Evolutionary conservation across 1,140 invertebrate species (phyloP), one percentile per base, ranked within the genome.

Genomic region (Drosophila pseudoobscura): DNA sequence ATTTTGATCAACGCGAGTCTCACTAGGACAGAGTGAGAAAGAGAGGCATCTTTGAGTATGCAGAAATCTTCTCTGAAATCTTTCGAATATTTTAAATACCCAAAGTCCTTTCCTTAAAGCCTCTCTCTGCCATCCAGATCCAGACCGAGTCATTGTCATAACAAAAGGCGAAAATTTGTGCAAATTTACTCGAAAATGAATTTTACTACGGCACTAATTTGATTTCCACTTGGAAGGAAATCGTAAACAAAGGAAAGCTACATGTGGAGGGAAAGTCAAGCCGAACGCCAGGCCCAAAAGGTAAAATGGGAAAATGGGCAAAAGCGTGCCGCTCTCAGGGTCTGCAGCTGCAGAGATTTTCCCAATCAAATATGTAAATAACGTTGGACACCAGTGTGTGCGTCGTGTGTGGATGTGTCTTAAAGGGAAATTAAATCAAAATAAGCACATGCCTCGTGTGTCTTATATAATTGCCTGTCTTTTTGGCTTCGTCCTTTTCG

Each of bases 291-390:
- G 63, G 29, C 29, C 49, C 45, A 53, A 58, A 78, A 61, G 58
- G 43, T 44, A 61, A 59, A 61, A 51, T 53, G 54, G 59, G 4
- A 56, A 59, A 71, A 53, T 53, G 51, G 31, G 51, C 46, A 31
- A 54, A 55, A 31, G 24, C 24, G 31, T 47, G 7, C 31, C 63
- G 7, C 17, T 35, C 46, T 8, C 11, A 2, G 9, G 31, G 44
- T 49, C 49, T 24, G 8, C n/a, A 39, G 46, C 9, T 47, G 53
- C 44, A 57, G 8, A 69, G 50, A 71, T 66, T 88, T 88, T 83
- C 80, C 72, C 78, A 88, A 88, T 88, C 64, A 88, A 88, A 82
- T 89, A 89, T 88, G 78, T 76, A 88, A 88, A 88, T 88, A 88
- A 63, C 68, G 59, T 56, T 58, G 45, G 41, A 39, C 35, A 39